Evolutionary conservation across 2,888 invertebrate species (phyloP), one percentile per base, ranked within the genome.

Genomic region (Sarcophaga caerulescens): DNA sequence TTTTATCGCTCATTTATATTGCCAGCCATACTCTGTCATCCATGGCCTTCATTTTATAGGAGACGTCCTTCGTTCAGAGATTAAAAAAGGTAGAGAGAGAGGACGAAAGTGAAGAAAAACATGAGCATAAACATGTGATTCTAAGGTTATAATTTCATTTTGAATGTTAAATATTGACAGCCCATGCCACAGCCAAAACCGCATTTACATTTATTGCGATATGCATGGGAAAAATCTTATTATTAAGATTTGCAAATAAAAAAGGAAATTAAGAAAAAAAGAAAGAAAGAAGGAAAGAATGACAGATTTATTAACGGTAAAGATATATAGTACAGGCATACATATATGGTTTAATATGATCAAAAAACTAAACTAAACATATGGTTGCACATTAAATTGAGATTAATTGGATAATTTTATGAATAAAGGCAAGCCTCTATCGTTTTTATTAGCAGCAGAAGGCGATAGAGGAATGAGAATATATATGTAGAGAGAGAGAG

Each of bases 31-130:
- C 3, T 52, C 52, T 52, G 52, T 52, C 52, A 52, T 52, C 14
- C 52, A 52, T 52, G 52, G 52, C 74, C 81, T 81, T 71, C 35
- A 44, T 78, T 75, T 63, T 35, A 35, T 35, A 17, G 17, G 52
- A 52, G 52, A 52, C 52, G 47, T 68, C 47, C 71, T 78, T 65
- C 52, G 59, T 68, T 35, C 44, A 12, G 14, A 12, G 23, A 23
- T 14, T 14, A 14, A 52, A 52, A 52, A 10, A 52, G 52, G 10
- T 12, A 17, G 5, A 52, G 14, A 17, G 52, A 52, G 52, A 52
- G 17, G 17, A 17, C 14, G 52, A 52, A 6, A 52, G n/a, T n/a
- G n/a, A n/a, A n/a, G 52, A 1, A 12, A 52, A 52, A 52, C 12
- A 14, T 47, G 14, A 47, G 47, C n/a, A 59, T 52, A 23, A 52